A percentile compares a stretch with the other conserved stretches of the same genome.
These are phyloP conservation scores for Malaclemys terrapin DNA, from an alignment of 2,113 vertebrate genomes.

Conservation along the genomic window DNA sequence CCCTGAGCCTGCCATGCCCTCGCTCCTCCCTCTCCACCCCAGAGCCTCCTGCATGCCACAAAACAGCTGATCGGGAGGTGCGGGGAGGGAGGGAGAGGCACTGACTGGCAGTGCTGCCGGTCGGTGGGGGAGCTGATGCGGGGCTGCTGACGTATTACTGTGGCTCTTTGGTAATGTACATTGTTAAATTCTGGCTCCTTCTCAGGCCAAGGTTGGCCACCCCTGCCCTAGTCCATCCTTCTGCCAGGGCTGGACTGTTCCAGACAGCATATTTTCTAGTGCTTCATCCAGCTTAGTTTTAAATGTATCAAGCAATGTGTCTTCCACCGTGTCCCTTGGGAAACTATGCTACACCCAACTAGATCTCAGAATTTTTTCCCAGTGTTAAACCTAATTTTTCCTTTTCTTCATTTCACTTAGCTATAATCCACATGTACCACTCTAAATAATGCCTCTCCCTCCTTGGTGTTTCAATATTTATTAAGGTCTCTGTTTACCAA, in stretches of 20 bases:
- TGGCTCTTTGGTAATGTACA: too few relatives aligned
- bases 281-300: background rate
- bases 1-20: too few relatives aligned
- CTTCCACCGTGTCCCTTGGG: background rate
- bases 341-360: background rate
- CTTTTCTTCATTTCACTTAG: background rate
- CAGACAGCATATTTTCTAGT: rapidly evolving
- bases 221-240: background rate
- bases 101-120: too few relatives aligned
- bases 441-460: background rate
- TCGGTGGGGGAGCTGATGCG: too few relatives aligned
- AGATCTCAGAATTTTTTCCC: background rate
- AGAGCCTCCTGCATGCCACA: too few relatives aligned
- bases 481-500: background rate
- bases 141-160: too few relatives aligned
- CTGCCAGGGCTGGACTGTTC: background rate
- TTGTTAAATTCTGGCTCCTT: too few relatives aligned
- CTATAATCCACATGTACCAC: background rate
- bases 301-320: background rate
- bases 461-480: background rate
- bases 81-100: too few relatives aligned
- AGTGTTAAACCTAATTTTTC: background rate
- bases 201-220: too few relatives aligned
- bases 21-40: too few relatives aligned
- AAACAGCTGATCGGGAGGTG: too few relatives aligned